Evolutionary conservation across 2,797 vertebrate genomes (phyloP), one percentile per base, ranked within the genome.

Genomic region (Cottoperca gobio): DNA sequence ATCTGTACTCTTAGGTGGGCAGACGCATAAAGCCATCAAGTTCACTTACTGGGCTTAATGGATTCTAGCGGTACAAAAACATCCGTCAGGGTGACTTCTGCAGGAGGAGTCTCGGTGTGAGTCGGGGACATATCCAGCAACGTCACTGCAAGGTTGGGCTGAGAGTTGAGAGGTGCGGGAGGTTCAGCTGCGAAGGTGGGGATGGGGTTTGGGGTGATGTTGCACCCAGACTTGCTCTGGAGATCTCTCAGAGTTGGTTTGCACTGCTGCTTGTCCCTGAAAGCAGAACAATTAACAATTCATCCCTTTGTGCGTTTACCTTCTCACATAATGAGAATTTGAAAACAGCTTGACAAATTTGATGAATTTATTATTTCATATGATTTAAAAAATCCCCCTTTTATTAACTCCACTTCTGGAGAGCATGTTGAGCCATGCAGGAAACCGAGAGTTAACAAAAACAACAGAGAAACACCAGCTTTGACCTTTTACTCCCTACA

Each of bases 61-160:
- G 98, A 98, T 90, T 99, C 98, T 92, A 99, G 90, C 67, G 98
- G 97, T 87, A 99, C 97, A 89, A 94, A 96, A 87, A 99, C 91
- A 70, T 95, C 96, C 37, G 94, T 89, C 86, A 99, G 93, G 0
- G 95, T 95, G 78, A 96, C 89, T 73, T 90, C 82, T 82, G 89
- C 0, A 33, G 43, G 0, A 3, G 93, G 57, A 12, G 88, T 35
- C 49, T 89, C 76, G 0, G 62, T 21, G 62, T 69, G 88, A 39
- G 90, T 83, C 5, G 87, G 88, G 19, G 87, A 78, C 54, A 78
- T 42, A 35, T 90, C 90, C 83, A 91, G 80, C 50, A 91, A 70
- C 0, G 88, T 31, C 1, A 87, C 87, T 79, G 91, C 90, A 0
- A 48, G 66, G 88, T 81, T 70, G 28, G 90, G 77, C 87, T 91